phyloP scores from a whole-genome alignment of 2,113 vertebrate species.

The Clinocottus analis region DNA sequence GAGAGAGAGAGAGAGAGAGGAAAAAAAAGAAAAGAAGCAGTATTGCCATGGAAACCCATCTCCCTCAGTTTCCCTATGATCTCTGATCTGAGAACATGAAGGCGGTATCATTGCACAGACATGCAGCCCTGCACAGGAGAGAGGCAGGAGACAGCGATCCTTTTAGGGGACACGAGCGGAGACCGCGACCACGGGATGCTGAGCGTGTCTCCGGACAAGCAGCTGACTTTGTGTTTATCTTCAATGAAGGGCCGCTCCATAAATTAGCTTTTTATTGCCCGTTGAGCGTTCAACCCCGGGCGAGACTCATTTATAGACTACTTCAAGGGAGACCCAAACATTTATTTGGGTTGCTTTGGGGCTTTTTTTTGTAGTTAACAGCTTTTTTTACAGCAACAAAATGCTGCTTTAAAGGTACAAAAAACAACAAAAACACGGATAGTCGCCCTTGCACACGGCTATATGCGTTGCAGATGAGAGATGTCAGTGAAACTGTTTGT shows the following conservation, averaged over 20 bases:
- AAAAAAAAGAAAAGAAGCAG: slow-evolving; percentile 54
- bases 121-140: background rate
- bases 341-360: background rate
- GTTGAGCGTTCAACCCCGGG: slow-evolving; percentile 7
- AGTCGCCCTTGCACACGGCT: background rate
- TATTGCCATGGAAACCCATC: slow-evolving; percentile 83
- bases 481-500: too few species aligned
- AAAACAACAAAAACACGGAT: too few species aligned
- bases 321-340: background rate
- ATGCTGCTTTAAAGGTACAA: too few species aligned
- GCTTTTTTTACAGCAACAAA: too few species aligned
- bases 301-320: slow-evolving; percentile 25
- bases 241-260: slow-evolving; percentile 2
- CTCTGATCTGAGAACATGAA: slow-evolving; percentile 60
- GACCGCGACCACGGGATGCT: background rate
- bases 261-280: slow-evolving; percentile 13
- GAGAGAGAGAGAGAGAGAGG: too few species aligned
- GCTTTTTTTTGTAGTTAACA: background rate
- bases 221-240: slow-evolving; percentile 35
- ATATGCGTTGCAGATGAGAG: background rate
- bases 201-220: background rate
- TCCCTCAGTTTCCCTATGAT: slow-evolving; percentile 68
- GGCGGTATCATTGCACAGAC: slow-evolving; percentile 32
- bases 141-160: background rate
- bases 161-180: background rate